Conservation (phyloP, 2,888 invertebrate genomes). For the Pseudococcus longispinus region DNA sequence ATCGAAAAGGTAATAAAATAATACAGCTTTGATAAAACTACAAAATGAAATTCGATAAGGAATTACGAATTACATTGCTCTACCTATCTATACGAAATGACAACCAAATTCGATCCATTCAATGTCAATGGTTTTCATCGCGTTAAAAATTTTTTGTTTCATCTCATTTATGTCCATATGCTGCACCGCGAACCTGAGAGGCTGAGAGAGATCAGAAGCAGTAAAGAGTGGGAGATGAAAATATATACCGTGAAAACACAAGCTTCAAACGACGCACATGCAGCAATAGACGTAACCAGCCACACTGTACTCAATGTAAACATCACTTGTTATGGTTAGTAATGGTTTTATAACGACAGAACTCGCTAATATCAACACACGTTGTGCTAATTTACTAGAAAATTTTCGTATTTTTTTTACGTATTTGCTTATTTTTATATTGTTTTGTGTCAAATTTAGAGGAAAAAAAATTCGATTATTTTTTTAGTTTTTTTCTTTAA, state of each 20-base stretch:
- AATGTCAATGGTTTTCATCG: neutral
- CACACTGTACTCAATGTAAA: slow-evolving; percentile 22
- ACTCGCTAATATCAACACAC: slow-evolving; percentile 24
- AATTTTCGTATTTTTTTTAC: slow-evolving; percentile 6
- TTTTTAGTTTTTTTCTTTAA: neutral
- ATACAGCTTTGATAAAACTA: neutral
- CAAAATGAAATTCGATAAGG: neutral
- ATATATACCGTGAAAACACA: slow-evolving; percentile 47
- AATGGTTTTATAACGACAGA: slow-evolving; percentile 40
- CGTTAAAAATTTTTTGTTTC: neutral
- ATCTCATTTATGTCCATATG: neutral
- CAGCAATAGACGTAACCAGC: slow-evolving; percentile 43
- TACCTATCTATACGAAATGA: neutral
- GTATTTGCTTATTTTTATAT: neutral
- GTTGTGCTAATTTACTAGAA: slow-evolving; percentile 5
- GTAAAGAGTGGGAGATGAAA: slow-evolving; percentile 47
- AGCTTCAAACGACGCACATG: slow-evolving; percentile 43
- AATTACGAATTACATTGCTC: neutral
- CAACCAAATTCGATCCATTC: neutral
- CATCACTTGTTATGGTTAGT: slow-evolving; percentile 46
- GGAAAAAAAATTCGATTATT: neutral
- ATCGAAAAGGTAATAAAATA: neutral
- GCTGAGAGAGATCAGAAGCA: neutral
- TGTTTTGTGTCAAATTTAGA: neutral
- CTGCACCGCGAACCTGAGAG: neutral